Base-by-base conservation (phyloP, 2,113 vertebrate genomes). In the Struthidea cinerea region DNA sequence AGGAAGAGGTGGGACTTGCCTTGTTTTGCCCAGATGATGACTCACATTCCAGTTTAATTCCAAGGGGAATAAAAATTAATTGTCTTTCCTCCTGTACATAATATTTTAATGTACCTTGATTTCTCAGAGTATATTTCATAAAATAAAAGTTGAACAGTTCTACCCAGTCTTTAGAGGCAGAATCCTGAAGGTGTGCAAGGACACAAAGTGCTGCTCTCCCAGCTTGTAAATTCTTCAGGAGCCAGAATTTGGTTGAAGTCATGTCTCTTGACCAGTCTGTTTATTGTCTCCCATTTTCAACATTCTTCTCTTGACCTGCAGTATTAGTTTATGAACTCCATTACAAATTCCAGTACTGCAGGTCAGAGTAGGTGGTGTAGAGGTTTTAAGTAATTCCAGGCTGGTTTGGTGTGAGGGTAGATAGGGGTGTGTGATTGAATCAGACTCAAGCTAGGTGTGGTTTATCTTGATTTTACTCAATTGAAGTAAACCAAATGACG, bases 201-300 rank as follows among this genome's bases (percentile, higher is more conserved):
- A 60, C 6, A 68, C 41, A 16, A 75, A 20, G 7, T 59, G 26
- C 52, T 86, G 57, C 46, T 96, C 47, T 94, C 87, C 68, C 68
- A 93, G 60, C 39, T 47, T 84, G 75, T 2, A 5, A 61, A 96
- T 97, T 97, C 85, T 71, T 90, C 55, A 80, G 81, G 53, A 97
- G 86, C 33, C 57, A 64, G 60, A 77, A 70, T 96, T 90, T 91
- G 89, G 88, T 87, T 74, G 75, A 95, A 97, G 74, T 87, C 13
- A 11, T 35, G 35, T 94, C 74, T 96, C 78, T 94, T 89, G 57
- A 71, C 46, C 1, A 5, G 3, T 93, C 92, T 97, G 87, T 97
- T 98, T 97, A 92, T 90, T 95, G 84, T 74, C 89, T 96, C 89
- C 83, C 94, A 69, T 97, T 97, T 97, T 93, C 87, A 95, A 73